Percentiles rank a stretch among this genome's conserved stretches.
phyloP scores from a whole-genome alignment of 1,140 invertebrate genomes.

The Formica exsecta region DNA sequence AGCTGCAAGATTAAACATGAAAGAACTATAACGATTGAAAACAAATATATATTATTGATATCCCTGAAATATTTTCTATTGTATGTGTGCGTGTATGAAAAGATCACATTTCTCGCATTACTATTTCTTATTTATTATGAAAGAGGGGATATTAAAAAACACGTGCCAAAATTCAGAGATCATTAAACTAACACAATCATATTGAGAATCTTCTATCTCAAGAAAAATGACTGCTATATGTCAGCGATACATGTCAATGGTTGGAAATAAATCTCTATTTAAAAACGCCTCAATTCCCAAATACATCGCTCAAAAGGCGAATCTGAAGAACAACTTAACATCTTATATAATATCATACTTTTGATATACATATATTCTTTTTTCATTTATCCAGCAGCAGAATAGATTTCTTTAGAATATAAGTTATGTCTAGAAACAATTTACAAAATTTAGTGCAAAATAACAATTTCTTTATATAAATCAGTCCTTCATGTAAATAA shows the following conservation, averaged over 20 bases:
- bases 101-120: background rate
- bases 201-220: background rate
- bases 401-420: background rate
- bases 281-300: background rate
- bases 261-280: constrained; percentile 16
- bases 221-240: background rate
- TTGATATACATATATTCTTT: background rate
- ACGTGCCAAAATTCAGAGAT: background rate
- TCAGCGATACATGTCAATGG: background rate
- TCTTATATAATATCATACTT: background rate
- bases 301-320: background rate
- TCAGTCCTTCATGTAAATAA: background rate
- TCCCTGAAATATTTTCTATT: background rate
- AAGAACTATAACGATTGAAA: too few relatives aligned
- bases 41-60: background rate
- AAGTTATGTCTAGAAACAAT: background rate
- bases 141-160: background rate
- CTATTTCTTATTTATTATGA: background rate
- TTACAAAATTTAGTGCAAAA: background rate
- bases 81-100: background rate
- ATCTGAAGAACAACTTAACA: background rate
- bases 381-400: background rate
- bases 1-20: background rate
- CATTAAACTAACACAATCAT: background rate
- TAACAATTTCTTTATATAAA: background rate